Base-by-base conservation (phyloP, 2,888 invertebrate genomes). In the Chrysina gloriosa region DNA sequence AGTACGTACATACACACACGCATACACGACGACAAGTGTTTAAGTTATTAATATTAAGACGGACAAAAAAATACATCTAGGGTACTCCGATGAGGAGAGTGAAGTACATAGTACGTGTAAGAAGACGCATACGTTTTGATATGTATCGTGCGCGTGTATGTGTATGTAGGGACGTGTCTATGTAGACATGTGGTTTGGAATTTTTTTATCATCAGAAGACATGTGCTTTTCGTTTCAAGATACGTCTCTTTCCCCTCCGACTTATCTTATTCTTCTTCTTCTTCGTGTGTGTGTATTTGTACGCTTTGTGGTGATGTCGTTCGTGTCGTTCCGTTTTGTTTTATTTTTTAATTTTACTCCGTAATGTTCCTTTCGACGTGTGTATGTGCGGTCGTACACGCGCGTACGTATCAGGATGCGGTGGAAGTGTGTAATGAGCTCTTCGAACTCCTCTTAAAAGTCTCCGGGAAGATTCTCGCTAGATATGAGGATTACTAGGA, bases 1-100 rank as follows among this genome's bases (percentile, higher is more conserved):
- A 6, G 11, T 39, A 58, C 7, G 47, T 45, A 21, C 16, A 19
- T 58, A 11, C 3, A 16, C 11, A 19, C 19, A 6, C 23, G 5
- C 36, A 16, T 14, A 21, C 11, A 58, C 19, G 39, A n/a, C 39
- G n/a, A 58, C 58, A 58, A 58, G 58, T 58, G 58, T 58, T 58
- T 58, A 58, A 58, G 58, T 36, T 58, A 58, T 58, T 58, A 58
- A 58, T 47, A 47, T 47, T 47, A 47, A 47, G 23, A 47, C n/a
- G 34, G n/a, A n/a, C n/a, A n/a, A n/a, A n/a, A n/a, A n/a, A n/a
- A n/a, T n/a, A n/a, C n/a, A 34, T 34, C 34, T 34, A 34, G 34
- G 11, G 34, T n/a, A n/a, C n/a, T n/a, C n/a, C n/a, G n/a, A n/a
- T n/a, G n/a, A n/a, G n/a, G n/a, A n/a, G n/a, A n/a, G n/a, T n/a